Evolutionary conservation across 2,888 invertebrate genomes (phyloP), one percentile per base, ranked within the genome.

Genomic region (Pecten maximus): DNA sequence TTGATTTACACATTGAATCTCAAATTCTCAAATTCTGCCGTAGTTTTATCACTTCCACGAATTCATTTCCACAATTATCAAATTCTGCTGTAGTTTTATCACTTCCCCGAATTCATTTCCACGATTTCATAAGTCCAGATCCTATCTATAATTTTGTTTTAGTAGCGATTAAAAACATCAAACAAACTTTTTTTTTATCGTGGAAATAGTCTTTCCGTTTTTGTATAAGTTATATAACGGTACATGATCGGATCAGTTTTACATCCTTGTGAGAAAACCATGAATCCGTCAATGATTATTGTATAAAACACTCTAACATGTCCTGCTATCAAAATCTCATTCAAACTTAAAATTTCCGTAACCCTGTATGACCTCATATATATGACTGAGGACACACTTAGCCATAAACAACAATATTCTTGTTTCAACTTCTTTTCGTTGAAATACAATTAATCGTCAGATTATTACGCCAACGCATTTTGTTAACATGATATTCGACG

Each of bases 381-480:
- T 35, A 28, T 35, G 12, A 74, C 74, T 35, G 12, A 10, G 23
- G 74, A 28, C 16, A 12, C 12, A 74, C 35, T 74, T 74, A 28
- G 12, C 28, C 23, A 74, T 28, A 74, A 74, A 74, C 74, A 74
- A 44, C n/a, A 6, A 87, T 19, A n/a, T 87, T 87, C 40, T 2
- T 8, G 88, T 40, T 87, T 40, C 8, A 40, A 87, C 6, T 16
- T 6, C n/a, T 87, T 87, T 87, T 87, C 88, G 12, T n/a, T n/a
- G 8, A 87, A 44, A 28, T 44, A 44, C 40, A 87, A 40, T 8
- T 28, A 16, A 28, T n/a, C 44, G 6, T 28, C 15, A 2, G 8
- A 74, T 8, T 6, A 74, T 74, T 74, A 74, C 74, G 74, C 74
- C 74, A 74, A 74, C 74, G 74, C 74, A 74, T 35, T 74, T 74